Conservation (phyloP, 2,888 invertebrate genomes). For the Dendrolimus houi region DNA sequence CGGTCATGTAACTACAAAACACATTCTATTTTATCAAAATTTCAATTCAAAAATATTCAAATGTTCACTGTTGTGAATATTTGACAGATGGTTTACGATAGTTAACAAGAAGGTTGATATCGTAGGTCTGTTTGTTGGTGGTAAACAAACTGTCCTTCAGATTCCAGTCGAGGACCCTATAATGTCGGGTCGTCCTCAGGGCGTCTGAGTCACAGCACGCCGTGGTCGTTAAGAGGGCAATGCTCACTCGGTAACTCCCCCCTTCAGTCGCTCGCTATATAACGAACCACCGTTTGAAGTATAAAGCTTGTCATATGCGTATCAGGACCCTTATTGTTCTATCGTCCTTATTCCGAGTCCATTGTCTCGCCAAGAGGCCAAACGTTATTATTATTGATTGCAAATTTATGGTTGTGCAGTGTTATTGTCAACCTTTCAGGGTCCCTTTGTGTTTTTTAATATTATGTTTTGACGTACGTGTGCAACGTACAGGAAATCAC, state of each 20-base stretch:
- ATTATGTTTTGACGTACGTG: background rate
- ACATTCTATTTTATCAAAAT: no score
- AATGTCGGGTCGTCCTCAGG: conserved; percentile 69
- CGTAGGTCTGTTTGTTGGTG: conserved; percentile 37
- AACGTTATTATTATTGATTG: conserved; percentile 57
- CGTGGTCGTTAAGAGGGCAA: conserved; percentile 72
- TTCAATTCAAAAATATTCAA: no score
- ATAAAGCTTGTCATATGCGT: conserved; percentile 46
- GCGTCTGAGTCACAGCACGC: conserved; percentile 66
- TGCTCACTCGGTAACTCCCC: conserved; percentile 65
- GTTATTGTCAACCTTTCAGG: conserved; percentile 50
- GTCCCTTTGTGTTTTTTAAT: conserved; percentile 14
- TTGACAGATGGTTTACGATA: no score
- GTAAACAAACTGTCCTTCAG: conserved; percentile 67
- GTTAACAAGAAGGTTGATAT: conserved; percentile 21
- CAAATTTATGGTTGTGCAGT: conserved; percentile 50
- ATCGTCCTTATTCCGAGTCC: conserved; percentile 60
- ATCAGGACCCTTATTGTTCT: conserved; percentile 56
- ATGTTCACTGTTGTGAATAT: no score
- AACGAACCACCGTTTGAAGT: conserved; percentile 39
- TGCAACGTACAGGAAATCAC: background rate
- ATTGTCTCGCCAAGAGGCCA: conserved; percentile 50
- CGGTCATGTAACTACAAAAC: no score
- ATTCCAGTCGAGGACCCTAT: conserved; percentile 70
- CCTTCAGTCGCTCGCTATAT: conserved; percentile 50